Percentiles rank a stretch among this genome's conserved stretches.
These are phyloP conservation scores for Scomber scombrus DNA, from an alignment of 2,113 vertebrate species.

Conservation along the genomic window DNA sequence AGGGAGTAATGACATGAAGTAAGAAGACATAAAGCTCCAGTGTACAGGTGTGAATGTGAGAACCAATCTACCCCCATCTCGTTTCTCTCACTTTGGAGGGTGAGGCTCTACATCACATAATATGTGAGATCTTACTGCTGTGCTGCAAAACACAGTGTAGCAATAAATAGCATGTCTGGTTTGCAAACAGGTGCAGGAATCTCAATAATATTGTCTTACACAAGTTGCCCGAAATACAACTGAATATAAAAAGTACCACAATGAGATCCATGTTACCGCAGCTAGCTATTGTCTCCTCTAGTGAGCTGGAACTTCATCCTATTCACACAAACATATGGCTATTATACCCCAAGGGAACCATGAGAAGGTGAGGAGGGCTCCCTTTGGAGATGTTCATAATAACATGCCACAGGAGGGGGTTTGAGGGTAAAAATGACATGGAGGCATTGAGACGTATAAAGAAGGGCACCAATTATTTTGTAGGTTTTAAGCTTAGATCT, in stretches of 20 bases:
- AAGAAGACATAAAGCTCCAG: constrained; percentile 32
- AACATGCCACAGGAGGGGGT: constrained; percentile 36
- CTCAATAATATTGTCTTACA: constrained; percentile 1
- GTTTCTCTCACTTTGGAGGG: constrained; percentile 19
- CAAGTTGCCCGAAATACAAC: constrained; percentile 24
- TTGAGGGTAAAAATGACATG: constrained; percentile 16
- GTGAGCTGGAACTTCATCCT: constrained; percentile 40
- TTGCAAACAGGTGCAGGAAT: constrained; percentile 40
- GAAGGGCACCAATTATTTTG: background rate
- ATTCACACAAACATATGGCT: constrained; percentile 61
- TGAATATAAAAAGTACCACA: background rate
- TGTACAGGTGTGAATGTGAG: constrained; percentile 51
- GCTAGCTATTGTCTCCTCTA: constrained; percentile 51
- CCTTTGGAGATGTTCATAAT: constrained; percentile 48
- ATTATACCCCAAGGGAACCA: constrained; percentile 30
- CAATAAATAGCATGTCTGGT: constrained; percentile 25
- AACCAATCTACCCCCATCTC: constrained; percentile 27
- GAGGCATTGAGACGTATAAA: constrained; percentile 10
- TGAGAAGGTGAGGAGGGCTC: constrained; percentile 35
- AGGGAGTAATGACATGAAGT: constrained; percentile 37
- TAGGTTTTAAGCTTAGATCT: background rate
- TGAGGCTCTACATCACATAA: background rate
- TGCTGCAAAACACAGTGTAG: constrained; percentile 26
- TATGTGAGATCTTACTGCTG: constrained; percentile 36
- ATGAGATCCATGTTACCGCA: constrained; percentile 35